phyloP scores from a whole-genome alignment of 2,797 vertebrate species.

The Spizella passerina region DNA sequence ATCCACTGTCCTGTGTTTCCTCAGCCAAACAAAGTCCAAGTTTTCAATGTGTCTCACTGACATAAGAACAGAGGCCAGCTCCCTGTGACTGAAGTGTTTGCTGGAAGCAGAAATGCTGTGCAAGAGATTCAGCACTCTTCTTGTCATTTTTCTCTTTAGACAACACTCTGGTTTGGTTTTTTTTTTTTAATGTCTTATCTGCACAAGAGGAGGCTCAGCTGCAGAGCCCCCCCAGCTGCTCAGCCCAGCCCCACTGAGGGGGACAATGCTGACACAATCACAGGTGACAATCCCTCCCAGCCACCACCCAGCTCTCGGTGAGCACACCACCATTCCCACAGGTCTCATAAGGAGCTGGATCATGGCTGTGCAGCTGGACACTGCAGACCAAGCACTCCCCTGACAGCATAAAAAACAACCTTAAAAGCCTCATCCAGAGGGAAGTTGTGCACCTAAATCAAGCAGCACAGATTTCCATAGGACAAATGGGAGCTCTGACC shows the following conservation, averaged over 20 bases:
- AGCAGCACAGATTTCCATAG: neutral
- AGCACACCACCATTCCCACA: neutral
- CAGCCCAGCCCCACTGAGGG: neutral
- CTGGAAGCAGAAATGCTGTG: neutral
- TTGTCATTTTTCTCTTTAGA: neutral
- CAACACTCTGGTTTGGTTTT: neutral
- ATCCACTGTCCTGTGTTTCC: neutral
- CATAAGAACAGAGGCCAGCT: neutral
- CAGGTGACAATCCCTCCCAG: accelerated
- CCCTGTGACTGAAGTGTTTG: neutral
- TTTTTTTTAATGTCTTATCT: neutral
- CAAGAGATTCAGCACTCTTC: neutral
- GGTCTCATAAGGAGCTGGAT: neutral
- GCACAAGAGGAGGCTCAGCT: neutral
- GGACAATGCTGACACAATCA: neutral
- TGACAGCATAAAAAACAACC: neutral
- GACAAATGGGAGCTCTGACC: neutral
- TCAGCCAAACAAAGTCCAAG: neutral
- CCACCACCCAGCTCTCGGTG: neutral
- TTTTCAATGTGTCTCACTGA: neutral
- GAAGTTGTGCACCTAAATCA: neutral
- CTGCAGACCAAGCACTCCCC: neutral
- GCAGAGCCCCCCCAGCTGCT: neutral
- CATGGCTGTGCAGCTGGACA: neutral
- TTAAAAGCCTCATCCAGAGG: neutral